A percentile compares a stretch with the other conserved stretches of the same genome.
These are phyloP conservation scores for Coenonympha glycerion DNA, from an alignment of 2,888 invertebrate genomes.

Conservation along the genomic window DNA sequence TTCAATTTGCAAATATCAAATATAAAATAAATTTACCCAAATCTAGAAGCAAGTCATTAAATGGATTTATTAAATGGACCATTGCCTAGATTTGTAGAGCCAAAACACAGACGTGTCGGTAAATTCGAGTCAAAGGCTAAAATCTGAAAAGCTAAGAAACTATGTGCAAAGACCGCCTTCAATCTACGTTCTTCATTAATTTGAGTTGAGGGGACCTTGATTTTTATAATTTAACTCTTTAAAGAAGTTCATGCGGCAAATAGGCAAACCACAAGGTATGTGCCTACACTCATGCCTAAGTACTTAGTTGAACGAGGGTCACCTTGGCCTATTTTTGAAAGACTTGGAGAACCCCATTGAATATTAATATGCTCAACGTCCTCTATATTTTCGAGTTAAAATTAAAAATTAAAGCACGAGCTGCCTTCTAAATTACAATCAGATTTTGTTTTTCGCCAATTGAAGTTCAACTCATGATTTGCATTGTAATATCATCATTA, in stretches of 20 bases:
- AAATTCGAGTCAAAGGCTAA: no score
- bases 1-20: no score
- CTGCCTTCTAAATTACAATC: no score
- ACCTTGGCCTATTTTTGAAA: conserved; percentile 4
- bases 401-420: no score
- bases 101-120: no score
- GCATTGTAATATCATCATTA: background rate
- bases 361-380: background rate
- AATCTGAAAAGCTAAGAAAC: background rate
- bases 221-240: background rate
- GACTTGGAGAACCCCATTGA: background rate
- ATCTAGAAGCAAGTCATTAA: no score
- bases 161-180: background rate
- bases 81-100: no score
- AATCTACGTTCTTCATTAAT: background rate
- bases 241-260: background rate
- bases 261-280: background rate
- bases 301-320: background rate
- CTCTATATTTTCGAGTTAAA: no score
- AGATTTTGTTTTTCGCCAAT: no score
- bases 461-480: no score
- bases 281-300: background rate
- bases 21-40: no score
- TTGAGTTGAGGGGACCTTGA: background rate
- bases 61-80: no score